phyloP scores from a whole-genome alignment of 2,113 vertebrate genomes.

The Crotalus tigris region DNA sequence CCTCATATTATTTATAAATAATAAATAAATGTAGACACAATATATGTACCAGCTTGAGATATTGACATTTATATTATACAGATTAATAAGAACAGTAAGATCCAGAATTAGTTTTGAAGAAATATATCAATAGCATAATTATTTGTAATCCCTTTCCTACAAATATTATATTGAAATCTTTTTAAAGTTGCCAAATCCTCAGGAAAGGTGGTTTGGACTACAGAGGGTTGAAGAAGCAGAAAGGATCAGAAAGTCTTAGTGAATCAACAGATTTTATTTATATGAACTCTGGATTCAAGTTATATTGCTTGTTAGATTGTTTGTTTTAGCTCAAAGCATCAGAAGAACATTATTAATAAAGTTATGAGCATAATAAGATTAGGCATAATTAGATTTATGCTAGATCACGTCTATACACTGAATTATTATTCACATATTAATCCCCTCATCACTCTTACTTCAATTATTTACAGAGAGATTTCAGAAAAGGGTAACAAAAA shows the following conservation, averaged over 20 bases:
- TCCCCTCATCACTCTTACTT: not conserved
- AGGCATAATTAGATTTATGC: not conserved
- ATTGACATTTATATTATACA: not conserved
- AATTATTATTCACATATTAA: not conserved
- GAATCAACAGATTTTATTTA: not conserved
- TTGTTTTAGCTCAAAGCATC: not conserved
- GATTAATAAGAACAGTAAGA: not conserved
- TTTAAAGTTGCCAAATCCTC: not conserved
- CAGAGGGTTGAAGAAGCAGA: not conserved
- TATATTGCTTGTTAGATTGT: not conserved
- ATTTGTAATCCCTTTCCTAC: not conserved
- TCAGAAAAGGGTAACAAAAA: conserved; percentile 35
- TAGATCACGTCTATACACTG: not conserved
- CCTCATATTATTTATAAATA: not conserved
- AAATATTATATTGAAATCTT: not conserved
- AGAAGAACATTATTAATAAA: not conserved
- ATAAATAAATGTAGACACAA: not conserved
- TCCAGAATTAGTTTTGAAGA: not conserved
- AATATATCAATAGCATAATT: not conserved
- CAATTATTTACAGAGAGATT: conserved; percentile 7
- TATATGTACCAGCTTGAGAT: not conserved
- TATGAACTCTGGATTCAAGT: not conserved
- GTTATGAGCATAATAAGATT: not conserved
- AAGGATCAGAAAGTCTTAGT: not conserved
- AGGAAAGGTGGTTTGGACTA: not conserved